Evolutionary conservation across 2,113 vertebrate genomes (phyloP).

Genomic region (Phaethon lepturus): DNA sequence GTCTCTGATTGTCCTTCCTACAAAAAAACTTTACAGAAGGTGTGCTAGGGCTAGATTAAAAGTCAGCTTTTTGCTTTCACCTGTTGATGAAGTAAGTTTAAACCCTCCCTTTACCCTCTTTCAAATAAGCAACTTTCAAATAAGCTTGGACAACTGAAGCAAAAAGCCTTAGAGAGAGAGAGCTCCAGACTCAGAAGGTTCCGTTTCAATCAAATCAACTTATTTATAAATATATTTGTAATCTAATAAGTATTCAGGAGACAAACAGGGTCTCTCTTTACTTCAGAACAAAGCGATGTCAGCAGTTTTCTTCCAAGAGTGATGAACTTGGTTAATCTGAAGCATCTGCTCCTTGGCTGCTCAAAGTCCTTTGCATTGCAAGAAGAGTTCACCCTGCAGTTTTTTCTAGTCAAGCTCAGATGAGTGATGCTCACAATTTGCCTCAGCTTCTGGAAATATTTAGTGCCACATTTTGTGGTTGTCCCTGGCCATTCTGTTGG

Average conservation of each 20-base stretch:
- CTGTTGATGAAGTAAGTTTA: neutral
- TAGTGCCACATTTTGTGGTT: neutral
- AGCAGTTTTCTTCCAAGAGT: neutral
- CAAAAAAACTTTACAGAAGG: neutral
- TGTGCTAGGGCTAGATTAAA: neutral
- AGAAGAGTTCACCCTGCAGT: neutral
- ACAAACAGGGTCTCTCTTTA: neutral
- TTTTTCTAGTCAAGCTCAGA: neutral
- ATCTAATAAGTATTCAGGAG: neutral
- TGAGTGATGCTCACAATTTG: neutral
- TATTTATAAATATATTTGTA: neutral
- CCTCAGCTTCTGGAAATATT: neutral
- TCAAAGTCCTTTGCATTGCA: neutral
- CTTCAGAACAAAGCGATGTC: neutral
- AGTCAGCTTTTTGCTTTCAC: neutral
- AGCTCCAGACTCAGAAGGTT: neutral
- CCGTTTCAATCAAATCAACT: neutral
- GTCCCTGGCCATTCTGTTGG: neutral
- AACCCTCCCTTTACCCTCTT: neutral
- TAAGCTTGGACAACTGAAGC: neutral
- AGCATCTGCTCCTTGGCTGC: neutral
- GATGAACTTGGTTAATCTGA: neutral
- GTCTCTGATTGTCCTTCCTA: neutral
- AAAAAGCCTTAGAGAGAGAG: neutral
- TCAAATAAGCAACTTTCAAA: neutral